Base-by-base conservation (phyloP, 2,888 invertebrate species). In the Argyresthia goedartella region DNA sequence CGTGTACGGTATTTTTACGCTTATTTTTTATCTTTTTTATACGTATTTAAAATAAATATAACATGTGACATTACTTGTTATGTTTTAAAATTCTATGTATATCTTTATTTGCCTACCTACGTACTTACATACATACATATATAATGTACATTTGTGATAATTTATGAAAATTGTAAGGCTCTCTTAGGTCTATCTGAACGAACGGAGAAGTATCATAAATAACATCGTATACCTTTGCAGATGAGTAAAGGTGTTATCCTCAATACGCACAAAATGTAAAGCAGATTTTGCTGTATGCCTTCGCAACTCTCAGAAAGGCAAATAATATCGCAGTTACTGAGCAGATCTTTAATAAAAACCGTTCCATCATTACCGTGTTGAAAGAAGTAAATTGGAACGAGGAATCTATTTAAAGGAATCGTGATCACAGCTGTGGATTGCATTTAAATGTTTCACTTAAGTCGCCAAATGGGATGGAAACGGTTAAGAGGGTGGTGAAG, bases 401-500 rank as follows among this genome's bases (percentile, higher is more conserved):
- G 42, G 55, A 57, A 59, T 53, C 53, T 50, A 49, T 50, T 49
- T 49, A 56, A 58, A 54, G 16, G 52, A 58, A 65, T 58, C 59
- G 58, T 63, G 67, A 71, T 72, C 69, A 65, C 60, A 65, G 59
- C 56, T 62, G 59, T 57, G 69, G 69, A 76, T 75, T 73, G 70
- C 71, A 74, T 71, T 72, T 71, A 73, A 77, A 76, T 76, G 72
- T 79, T 79, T 74, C 71, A 76, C 80, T 78, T 75, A 73, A 71
- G 64, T 66, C 70, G 68, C 58, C 71, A 76, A 80, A 75, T 77
- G 74, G 79, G 64, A 75, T 67, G 77, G 74, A 81, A 81, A 74
- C 65, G 65, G 73, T 71, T 75, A 68, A 74, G 68, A 69, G 67
- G 66, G 68, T 61, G 65, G 71, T 64, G 67, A 66, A 68, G 59